phyloP scores from a whole-genome alignment of 2,888 invertebrate genomes.

The Brassicogethes aeneus region DNA sequence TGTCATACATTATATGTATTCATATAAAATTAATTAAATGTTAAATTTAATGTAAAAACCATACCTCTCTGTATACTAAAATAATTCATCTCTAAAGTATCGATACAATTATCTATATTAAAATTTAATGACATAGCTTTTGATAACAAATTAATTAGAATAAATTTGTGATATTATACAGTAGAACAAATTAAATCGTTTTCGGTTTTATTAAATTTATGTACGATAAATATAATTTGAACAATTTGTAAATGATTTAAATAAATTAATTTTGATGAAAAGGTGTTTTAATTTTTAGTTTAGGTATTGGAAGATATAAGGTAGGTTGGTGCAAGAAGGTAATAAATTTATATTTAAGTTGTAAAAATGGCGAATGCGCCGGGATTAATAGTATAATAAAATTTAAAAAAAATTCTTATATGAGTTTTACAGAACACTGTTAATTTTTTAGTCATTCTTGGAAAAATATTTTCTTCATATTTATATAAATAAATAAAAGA shows the following conservation, averaged over 20 bases:
- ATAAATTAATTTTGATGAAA: constrained; percentile 9
- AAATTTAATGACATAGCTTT: neutral
- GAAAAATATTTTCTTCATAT: too few relatives aligned
- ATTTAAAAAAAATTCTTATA: too few relatives aligned
- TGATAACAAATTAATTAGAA: constrained; percentile 11
- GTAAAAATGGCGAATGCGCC: too few relatives aligned
- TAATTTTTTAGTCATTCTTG: too few relatives aligned
- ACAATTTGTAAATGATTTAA: constrained; percentile 16
- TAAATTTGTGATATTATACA: constrained; percentile 21
- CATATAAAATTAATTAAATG: neutral
- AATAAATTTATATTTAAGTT: too few relatives aligned
- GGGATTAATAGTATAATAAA: too few relatives aligned
- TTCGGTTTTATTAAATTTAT: neutral
- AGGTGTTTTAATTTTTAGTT: too few relatives aligned
- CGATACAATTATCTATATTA: neutral
- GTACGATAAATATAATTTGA: constrained; percentile 12
- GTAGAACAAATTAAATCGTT: constrained; percentile 7
- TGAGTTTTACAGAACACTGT: too few relatives aligned
- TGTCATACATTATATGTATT: neutral
- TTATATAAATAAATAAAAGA: too few relatives aligned
- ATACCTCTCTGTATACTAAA: too few relatives aligned
- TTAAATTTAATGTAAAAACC: neutral
- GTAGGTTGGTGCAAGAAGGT: too few relatives aligned
- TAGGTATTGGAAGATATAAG: too few relatives aligned
- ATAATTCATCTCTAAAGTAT: neutral